phyloP scores from a whole-genome alignment of 2,113 vertebrate species.

The Corvus moneduloides region DNA sequence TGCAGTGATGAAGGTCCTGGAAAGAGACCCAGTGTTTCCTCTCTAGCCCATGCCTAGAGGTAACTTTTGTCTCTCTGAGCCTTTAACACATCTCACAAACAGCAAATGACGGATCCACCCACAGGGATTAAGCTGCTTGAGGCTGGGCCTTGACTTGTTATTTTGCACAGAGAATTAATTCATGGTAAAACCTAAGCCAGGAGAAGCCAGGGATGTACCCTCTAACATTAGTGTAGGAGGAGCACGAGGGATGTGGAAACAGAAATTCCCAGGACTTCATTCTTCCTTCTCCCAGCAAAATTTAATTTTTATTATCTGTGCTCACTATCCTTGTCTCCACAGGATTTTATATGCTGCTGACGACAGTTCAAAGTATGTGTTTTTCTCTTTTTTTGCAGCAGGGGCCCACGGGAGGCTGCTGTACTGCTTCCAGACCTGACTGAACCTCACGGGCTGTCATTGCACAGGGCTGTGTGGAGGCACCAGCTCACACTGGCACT shows the following conservation, averaged over 20 bases:
- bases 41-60: not conserved
- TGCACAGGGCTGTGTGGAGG: not conserved
- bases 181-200: not conserved
- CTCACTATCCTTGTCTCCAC: not conserved
- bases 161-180: not conserved
- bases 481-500: not conserved
- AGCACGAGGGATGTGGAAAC: rapidly evolving
- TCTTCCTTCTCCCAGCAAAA: not conserved
- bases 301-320: not conserved
- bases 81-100: not conserved
- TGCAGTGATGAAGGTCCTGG: not conserved
- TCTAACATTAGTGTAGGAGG: not conserved
- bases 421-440: not conserved
- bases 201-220: not conserved
- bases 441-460: not conserved
- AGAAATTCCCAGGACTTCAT: not conserved
- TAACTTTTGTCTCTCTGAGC: not conserved
- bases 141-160: not conserved
- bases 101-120: not conserved
- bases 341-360: not conserved
- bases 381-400: not conserved
- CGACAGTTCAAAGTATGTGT: not conserved
- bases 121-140: not conserved
- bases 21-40: not conserved
- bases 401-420: not conserved